A percentile compares a stretch with the other conserved stretches of the same genome.
phyloP scores from a whole-genome alignment of 2,113 vertebrate species.

The Percopsis transmontana region DNA sequence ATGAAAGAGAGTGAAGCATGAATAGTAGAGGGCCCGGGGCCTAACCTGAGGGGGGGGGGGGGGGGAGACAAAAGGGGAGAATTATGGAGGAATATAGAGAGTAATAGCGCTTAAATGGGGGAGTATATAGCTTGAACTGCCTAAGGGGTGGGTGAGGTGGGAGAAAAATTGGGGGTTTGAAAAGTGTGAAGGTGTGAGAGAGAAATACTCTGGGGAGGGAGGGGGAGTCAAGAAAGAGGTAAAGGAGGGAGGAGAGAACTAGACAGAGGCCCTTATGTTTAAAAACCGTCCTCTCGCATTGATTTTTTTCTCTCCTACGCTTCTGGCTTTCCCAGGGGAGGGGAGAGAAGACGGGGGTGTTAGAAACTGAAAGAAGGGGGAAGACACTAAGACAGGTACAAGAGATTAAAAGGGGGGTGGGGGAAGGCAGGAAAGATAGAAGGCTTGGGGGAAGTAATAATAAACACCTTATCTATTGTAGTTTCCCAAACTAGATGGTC shows the following conservation, averaged over 20 bases:
- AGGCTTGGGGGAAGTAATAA: not conserved
- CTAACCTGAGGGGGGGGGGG: not conserved
- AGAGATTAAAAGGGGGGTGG: too few relatives aligned
- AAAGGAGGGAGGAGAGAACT: not conserved
- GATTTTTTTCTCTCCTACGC: not conserved
- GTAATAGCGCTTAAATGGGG: too few relatives aligned
- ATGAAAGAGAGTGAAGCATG: too few relatives aligned
- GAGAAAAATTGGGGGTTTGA: too few relatives aligned
- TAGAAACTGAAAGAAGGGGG: not conserved
- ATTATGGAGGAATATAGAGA: too few relatives aligned
- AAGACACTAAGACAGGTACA: not conserved
- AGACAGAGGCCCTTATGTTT: not conserved
- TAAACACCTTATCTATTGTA: not conserved
- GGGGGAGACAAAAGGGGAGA: not conserved
- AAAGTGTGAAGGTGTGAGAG: not conserved
- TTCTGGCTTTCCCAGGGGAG: not conserved
- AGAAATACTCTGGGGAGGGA: not conserved
- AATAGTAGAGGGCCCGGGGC: too few relatives aligned
- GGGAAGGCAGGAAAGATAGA: not conserved
- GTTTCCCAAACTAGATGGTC: not conserved
- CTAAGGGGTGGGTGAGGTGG: too few relatives aligned
- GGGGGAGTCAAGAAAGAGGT: not conserved
- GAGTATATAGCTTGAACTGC: too few relatives aligned
- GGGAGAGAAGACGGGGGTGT: not conserved
- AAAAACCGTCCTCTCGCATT: not conserved